phyloP scores from a whole-genome alignment of 2,888 invertebrate species.

The Morpho deidamia region DNA sequence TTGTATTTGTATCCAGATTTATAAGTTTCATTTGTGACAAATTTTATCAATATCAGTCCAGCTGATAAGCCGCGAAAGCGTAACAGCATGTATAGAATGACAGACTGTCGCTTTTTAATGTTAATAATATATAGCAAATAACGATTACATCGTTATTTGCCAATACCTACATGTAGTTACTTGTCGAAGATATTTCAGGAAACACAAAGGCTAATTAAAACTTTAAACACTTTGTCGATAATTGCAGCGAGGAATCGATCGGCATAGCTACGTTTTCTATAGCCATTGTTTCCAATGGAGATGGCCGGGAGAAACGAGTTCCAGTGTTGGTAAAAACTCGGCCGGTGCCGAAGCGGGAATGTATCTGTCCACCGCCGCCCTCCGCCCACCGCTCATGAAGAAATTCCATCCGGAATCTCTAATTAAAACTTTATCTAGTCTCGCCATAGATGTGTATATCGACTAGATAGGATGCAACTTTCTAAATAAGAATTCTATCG shows the following conservation, averaged over 20 bases:
- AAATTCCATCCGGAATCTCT: slow-evolving; percentile 72
- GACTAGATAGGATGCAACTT: no score
- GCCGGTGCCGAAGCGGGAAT: slow-evolving; percentile 64
- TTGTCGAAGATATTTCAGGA: slow-evolving; percentile 10
- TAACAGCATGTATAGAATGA: no score
- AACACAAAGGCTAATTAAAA: slow-evolving; percentile 22
- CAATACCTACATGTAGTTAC: slow-evolving; percentile 5
- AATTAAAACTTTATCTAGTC: slow-evolving; percentile 76
- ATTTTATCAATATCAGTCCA: no score
- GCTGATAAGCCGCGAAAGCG: no score
- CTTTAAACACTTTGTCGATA: slow-evolving; percentile 23
- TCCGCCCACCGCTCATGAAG: slow-evolving; percentile 37
- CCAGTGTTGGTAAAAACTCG: slow-evolving; percentile 61
- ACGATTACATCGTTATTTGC: no score
- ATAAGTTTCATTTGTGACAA: no score
- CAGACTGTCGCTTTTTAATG: no score
- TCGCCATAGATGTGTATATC: slow-evolving; percentile 9
- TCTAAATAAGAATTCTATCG: no score
- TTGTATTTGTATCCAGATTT: no score
- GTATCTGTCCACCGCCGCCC: slow-evolving; percentile 45
- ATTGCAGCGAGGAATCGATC: slow-evolving; percentile 45
- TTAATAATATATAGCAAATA: no score
- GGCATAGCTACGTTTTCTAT: slow-evolving; percentile 56
- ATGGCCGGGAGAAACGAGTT: slow-evolving; percentile 58
- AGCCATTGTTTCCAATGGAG: slow-evolving; percentile 39